Base-by-base conservation (phyloP, 2,113 vertebrate species). In the Addax nasomaculatus region DNA sequence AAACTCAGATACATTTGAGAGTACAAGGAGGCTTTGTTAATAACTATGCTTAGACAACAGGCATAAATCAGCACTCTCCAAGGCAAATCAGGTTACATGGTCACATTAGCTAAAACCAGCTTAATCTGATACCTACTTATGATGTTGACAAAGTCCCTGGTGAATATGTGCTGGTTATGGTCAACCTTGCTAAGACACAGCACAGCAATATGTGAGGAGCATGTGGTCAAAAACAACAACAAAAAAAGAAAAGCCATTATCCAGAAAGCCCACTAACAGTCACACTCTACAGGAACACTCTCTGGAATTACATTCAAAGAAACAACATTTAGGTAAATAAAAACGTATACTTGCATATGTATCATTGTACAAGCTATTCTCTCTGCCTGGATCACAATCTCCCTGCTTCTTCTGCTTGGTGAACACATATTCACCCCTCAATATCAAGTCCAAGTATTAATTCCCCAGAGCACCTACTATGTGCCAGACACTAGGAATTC, bases 181-280 rank as follows among this genome's bases (percentile, higher is more conserved):
- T 86, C 36, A 96, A 89, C n/a, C 51, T 83, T 97, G 67, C 92
- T 73, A 96, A 93, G 80, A 67, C 85, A 87, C 29, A 53, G 89
- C 27, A 94, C 2, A 67, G 80, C 67, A 84, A 90, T 16, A 19
- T 67, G 53, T 86, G n/a, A 39, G 53, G 30, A 83, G 19, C 33
- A 87, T 47, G 88, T 4, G 29, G n/a, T 78, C 23, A 95, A 92
- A 62, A 86, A 51, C 47, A 70, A 70, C 64, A 70, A 5, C 36
- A 83, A 60, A 19, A 73, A 43, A 73, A 80, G 39, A 81, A 93
- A 95, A n/a, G 17, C 36, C 19, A 73, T 90, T 91, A 70, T 79
- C 55, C 15, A 93, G 93, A 93, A 89, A 89, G 47, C 9, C 80
- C 88, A 92, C 4, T 53, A 64, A 94, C 33, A 55, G 13, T 47